Evolutionary conservation across 2,797 vertebrate species (phyloP).

Genomic region (Eulemur rubriventer): DNA sequence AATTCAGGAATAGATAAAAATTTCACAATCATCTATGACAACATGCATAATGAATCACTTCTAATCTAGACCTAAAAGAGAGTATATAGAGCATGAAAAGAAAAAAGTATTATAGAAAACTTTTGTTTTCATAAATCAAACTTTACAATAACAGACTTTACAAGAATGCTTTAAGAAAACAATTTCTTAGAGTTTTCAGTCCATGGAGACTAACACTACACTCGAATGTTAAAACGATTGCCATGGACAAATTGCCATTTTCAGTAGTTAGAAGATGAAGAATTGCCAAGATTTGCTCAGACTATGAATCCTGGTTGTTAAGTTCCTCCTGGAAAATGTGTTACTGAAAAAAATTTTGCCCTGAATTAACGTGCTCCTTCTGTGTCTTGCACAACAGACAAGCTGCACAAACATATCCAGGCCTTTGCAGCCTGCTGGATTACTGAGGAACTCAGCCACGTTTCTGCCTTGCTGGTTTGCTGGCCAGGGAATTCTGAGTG

Average conservation of each 20-base stretch:
- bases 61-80: neutral
- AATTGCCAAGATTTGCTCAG: neutral
- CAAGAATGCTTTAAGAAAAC: neutral
- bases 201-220: neutral
- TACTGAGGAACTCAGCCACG: neutral
- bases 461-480: neutral
- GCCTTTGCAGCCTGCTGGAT: neutral
- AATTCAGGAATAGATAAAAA: neutral
- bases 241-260: neutral
- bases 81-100: neutral
- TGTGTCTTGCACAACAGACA: neutral
- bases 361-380: neutral
- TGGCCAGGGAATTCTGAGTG: neutral
- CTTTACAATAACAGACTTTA: neutral
- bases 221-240: neutral
- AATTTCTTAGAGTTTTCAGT: neutral
- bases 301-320: neutral
- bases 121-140: neutral
- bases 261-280: neutral
- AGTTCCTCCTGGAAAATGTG: neutral
- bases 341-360: neutral
- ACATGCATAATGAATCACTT: neutral
- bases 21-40: neutral
- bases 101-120: neutral
- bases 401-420: neutral